Evolutionary conservation across 1,140 invertebrate genomes (phyloP).

Genomic region (Ectropis grisescens): DNA sequence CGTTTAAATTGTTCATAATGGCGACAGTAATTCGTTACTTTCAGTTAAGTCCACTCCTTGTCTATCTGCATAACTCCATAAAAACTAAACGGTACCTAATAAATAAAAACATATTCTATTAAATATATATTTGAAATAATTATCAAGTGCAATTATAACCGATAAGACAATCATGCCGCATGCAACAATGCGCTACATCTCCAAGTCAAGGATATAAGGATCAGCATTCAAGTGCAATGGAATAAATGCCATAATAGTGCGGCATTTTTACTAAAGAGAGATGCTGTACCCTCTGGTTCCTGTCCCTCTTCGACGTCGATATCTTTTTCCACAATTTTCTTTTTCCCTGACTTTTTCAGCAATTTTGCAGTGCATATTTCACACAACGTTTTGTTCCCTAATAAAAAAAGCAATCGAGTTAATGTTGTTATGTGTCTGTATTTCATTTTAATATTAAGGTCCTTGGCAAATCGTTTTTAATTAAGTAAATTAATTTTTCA

Average conservation of each 20-base stretch:
- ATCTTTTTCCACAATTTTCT: slow-evolving; percentile 70
- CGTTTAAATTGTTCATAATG: too few species aligned
- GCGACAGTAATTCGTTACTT: too few species aligned
- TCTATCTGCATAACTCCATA: too few species aligned
- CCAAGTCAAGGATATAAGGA: neutral
- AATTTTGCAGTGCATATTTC: slow-evolving; percentile 83
- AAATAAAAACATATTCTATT: too few species aligned
- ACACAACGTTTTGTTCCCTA: slow-evolving; percentile 90
- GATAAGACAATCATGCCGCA: slow-evolving; percentile 9
- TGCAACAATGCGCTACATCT: slow-evolving; percentile 8
- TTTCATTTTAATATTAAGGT: neutral
- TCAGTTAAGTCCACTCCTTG: too few species aligned
- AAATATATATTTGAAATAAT: too few species aligned
- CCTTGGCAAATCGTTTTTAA: neutral
- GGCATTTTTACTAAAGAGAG: slow-evolving; percentile 20
- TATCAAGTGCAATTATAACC: too few species aligned
- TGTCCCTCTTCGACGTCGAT: slow-evolving; percentile 69
- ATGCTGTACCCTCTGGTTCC: slow-evolving; percentile 66
- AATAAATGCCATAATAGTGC: slow-evolving; percentile 3
- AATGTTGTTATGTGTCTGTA: slow-evolving; percentile 9
- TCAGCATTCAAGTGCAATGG: slow-evolving; percentile 2
- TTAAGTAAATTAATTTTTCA: too few species aligned
- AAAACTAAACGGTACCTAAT: too few species aligned
- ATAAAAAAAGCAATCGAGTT: slow-evolving; percentile 36
- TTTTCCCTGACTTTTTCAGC: slow-evolving; percentile 76